phyloP scores from a whole-genome alignment of 2,797 vertebrate genomes.

The Mycteria americana region DNA sequence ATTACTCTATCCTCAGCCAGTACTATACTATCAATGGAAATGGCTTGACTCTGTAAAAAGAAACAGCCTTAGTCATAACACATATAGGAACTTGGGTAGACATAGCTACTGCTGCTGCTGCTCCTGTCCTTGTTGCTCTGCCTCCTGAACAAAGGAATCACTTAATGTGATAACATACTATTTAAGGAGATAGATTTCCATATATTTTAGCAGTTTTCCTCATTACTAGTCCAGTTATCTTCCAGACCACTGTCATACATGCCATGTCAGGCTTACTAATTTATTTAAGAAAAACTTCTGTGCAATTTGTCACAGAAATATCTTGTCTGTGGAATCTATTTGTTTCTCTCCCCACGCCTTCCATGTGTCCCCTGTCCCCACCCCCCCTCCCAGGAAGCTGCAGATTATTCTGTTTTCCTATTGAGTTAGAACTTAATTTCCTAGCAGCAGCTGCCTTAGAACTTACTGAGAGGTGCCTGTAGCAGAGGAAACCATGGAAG shows the following conservation, averaged over 20 bases:
- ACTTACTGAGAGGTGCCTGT: background rate
- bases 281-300: background rate
- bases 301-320: background rate
- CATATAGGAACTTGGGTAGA: background rate
- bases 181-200: background rate
- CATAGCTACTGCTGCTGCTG: background rate
- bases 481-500: background rate
- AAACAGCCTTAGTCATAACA: background rate
- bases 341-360: background rate
- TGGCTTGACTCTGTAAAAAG: background rate
- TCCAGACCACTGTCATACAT: background rate
- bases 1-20: background rate
- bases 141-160: background rate
- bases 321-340: background rate
- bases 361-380: fast-evolving
- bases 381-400: fast-evolving
- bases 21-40: background rate
- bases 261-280: background rate
- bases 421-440: background rate
- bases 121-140: background rate
- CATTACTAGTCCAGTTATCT: background rate
- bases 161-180: background rate
- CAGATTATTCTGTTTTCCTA: background rate
- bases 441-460: background rate
- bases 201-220: background rate